Percentiles rank a stretch among this genome's conserved stretches.
Evolutionary conservation across 2,113 vertebrate genomes (phyloP).

Genomic region (Mungos mungo): DNA sequence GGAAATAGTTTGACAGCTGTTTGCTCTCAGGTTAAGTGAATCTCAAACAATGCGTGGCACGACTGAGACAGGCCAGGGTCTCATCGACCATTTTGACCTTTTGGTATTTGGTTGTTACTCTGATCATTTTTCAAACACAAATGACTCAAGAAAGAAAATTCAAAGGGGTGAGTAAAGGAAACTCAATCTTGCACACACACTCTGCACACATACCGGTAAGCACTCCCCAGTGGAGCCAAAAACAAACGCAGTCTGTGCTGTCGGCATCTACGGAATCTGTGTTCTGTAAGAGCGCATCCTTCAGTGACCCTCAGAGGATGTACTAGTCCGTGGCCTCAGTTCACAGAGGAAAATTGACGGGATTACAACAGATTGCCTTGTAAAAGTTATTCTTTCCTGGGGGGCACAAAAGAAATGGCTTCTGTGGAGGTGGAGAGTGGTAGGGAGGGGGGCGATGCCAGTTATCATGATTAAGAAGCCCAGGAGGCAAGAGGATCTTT

Average conservation of each 20-base stretch:
- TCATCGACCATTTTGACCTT: neutral
- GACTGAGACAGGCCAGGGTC: accelerated
- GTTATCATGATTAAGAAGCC: slow-evolving; percentile 63
- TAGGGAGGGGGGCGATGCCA: neutral
- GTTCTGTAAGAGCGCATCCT: neutral
- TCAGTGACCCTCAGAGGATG: neutral
- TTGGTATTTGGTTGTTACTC: neutral
- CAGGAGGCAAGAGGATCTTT: slow-evolving; percentile 53
- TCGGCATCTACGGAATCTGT: neutral
- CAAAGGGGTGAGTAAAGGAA: neutral
- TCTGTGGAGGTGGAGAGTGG: neutral
- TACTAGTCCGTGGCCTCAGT: neutral
- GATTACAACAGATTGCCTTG: slow-evolving; percentile 55
- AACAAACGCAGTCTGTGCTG: neutral
- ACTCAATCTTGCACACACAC: accelerated
- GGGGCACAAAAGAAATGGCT: slow-evolving; percentile 26
- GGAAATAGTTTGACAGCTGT: no score
- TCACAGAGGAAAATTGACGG: slow-evolving; percentile 45
- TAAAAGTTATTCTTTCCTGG: slow-evolving; percentile 61
- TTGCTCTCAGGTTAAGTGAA: neutral
- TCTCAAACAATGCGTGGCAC: accelerated
- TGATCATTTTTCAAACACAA: neutral
- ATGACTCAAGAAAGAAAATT: neutral
- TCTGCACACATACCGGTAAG: accelerated
- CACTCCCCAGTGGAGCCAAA: neutral